These are phyloP conservation scores for Ylistrum balloti DNA, from an alignment of 1,140 invertebrate species.

Conservation along the genomic window DNA sequence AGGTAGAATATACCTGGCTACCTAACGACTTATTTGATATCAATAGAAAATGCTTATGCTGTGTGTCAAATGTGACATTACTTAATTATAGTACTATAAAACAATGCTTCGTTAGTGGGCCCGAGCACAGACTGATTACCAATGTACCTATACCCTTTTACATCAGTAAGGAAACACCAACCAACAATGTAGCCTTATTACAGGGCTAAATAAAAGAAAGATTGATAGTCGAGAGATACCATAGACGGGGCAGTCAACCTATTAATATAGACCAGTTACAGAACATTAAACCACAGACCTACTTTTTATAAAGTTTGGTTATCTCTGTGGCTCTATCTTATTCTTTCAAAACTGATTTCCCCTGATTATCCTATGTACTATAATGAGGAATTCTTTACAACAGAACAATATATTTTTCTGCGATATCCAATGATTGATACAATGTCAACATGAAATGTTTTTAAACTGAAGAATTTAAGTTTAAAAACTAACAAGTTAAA, in stretches of 20 bases:
- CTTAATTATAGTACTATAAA: background rate
- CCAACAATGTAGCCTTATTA: background rate
- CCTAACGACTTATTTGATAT: too few relatives aligned
- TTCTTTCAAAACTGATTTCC: too few relatives aligned
- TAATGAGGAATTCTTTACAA: background rate
- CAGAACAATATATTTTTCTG: background rate
- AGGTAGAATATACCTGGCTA: too few relatives aligned
- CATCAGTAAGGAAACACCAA: slow-evolving; percentile 4
- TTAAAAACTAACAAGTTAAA: background rate
- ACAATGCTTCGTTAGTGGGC: slow-evolving; percentile 37
- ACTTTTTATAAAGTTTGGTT: background rate
- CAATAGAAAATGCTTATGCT: background rate
- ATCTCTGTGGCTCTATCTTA: too few relatives aligned
- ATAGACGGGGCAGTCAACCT: background rate
- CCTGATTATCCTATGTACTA: too few relatives aligned
- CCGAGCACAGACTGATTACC: background rate
- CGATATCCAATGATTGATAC: too few relatives aligned
- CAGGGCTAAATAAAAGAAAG: slow-evolving; percentile 24
- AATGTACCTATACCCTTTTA: slow-evolving; percentile 35
- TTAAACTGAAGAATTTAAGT: background rate
- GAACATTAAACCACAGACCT: background rate
- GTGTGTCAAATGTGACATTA: background rate
- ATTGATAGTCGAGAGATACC: background rate
- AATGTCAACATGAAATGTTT: background rate
- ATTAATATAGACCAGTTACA: slow-evolving; percentile 10